These are phyloP conservation scores for Emydocephalus ijimae DNA, from an alignment of 2,113 vertebrate genomes.

Conservation along the genomic window DNA sequence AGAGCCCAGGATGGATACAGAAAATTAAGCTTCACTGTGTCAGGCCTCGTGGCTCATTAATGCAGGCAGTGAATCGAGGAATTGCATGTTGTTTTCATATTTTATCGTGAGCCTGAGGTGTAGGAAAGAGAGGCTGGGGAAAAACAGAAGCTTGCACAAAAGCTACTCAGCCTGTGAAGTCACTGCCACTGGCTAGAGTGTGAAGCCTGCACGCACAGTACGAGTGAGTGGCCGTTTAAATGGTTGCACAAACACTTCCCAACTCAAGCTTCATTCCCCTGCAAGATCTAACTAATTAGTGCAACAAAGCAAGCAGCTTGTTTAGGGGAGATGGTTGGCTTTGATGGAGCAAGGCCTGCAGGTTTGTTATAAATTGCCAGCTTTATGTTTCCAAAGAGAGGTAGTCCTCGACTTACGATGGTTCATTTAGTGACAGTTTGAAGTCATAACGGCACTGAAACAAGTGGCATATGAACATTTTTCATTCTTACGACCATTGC, in stretches of 20 bases:
- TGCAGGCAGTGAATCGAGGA: not conserved
- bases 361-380: too few species aligned
- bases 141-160: not conserved
- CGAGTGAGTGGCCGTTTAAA: not conserved
- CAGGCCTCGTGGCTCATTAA: conserved; percentile 14
- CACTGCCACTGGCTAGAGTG: not conserved
- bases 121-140: not conserved
- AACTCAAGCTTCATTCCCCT: not conserved
- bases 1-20: not conserved
- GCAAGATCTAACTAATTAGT: not conserved
- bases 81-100: conserved; percentile 23
- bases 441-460: not conserved
- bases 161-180: not conserved
- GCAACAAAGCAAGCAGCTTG: not conserved
- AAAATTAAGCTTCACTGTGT: not conserved
- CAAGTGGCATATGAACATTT: not conserved
- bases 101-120: not conserved
- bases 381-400: not conserved
- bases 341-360: not conserved
- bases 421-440: not conserved
- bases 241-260: not conserved
- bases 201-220: not conserved
- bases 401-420: not conserved
- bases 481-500: not conserved
- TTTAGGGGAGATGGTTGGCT: not conserved